A percentile compares a stretch with the other conserved stretches of the same genome.
Evolutionary conservation across 2,113 vertebrate species (phyloP).

Genomic region (Arizona elegans): DNA sequence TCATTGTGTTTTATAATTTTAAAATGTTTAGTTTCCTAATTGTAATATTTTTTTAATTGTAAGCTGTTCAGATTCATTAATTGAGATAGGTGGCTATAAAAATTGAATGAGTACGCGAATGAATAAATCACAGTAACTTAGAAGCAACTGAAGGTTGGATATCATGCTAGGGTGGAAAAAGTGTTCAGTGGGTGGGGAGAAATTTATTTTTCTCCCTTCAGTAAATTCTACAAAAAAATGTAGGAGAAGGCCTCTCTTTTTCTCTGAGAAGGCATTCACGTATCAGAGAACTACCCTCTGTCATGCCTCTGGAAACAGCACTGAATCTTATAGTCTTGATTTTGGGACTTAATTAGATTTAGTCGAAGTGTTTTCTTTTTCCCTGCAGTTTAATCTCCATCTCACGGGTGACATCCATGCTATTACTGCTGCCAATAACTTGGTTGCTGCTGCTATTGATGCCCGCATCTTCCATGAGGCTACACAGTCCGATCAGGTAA

Average conservation of each 20-base stretch:
- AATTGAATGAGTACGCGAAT: not conserved
- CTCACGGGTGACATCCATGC: constrained; percentile 98
- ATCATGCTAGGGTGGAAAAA: not conserved
- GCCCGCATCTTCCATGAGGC: constrained; percentile 93
- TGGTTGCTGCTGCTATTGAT: constrained; percentile 91
- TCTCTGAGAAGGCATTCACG: constrained; percentile 39
- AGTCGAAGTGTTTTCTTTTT: constrained; percentile 31
- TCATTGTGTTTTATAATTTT: not conserved
- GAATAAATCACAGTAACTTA: not conserved
- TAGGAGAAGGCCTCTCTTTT: constrained; percentile 48
- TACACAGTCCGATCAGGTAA: constrained; percentile 92
- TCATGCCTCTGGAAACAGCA: constrained; percentile 41
- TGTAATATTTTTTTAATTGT: not conserved
- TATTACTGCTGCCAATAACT: constrained; percentile 95
- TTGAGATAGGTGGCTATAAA: not conserved
- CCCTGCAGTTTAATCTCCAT: constrained; percentile 92
- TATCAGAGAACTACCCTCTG: constrained; percentile 52
- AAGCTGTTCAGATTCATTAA: not conserved
- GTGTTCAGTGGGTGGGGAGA: not conserved
- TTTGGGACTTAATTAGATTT: constrained; percentile 25
- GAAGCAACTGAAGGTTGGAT: not conserved
- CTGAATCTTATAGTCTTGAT: not conserved
- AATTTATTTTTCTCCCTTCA: not conserved
- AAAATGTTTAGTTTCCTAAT: not conserved
- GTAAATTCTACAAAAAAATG: constrained; percentile 52